Evolutionary conservation across 2,888 invertebrate species (phyloP).

Genomic region (Timandra comae): DNA sequence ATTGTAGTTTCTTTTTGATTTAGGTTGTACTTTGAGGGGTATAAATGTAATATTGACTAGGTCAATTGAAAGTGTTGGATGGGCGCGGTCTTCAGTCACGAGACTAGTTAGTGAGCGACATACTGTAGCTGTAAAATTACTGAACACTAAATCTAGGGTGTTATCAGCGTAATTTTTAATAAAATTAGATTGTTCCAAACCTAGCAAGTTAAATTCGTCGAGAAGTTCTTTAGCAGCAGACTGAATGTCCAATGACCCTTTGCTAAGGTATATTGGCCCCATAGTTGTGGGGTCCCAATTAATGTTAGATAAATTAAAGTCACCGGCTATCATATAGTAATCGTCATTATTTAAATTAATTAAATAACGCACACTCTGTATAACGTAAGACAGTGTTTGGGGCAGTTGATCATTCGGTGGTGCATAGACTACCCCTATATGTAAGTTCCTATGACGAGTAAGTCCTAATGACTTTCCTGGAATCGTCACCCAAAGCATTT

Average conservation of each 20-base stretch:
- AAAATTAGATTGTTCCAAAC: neutral
- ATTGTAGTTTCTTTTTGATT: neutral
- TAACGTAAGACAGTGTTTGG: neutral
- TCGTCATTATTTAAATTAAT: neutral
- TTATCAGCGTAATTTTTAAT: neutral
- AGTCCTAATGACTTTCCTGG: too few species aligned
- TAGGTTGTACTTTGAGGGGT: neutral
- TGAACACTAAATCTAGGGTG: neutral
- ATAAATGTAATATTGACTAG: neutral
- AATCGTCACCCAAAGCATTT: too few species aligned
- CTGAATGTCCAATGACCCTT: neutral
- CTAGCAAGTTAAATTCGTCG: neutral
- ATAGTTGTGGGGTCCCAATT: too few species aligned
- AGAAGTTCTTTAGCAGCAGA: neutral
- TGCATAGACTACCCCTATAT: neutral
- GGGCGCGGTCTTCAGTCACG: neutral
- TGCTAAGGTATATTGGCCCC: neutral
- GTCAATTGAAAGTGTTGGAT: neutral
- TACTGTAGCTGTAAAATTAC: neutral
- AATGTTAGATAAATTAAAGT: too few species aligned
- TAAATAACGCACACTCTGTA: neutral
- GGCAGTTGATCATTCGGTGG: neutral
- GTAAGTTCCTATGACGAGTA: neutral
- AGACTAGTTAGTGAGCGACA: neutral
- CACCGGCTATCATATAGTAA: too few species aligned